Evolutionary conservation across 2,113 vertebrate genomes (phyloP).

Genomic region (sheep (Ovis aries)): ARS-UI_Ramb_v3.0 NC_056054.1:73386501-73387000

Average conservation of each 20-base stretch:
- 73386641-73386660: not conserved
- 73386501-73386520: not conserved
- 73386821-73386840: not conserved
- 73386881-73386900: not conserved
- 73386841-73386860: not conserved
- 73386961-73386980: not conserved
- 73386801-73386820: not conserved
- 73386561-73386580: not conserved
- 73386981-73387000: not conserved
- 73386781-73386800: not conserved
- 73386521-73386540: not conserved
- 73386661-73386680: not conserved
- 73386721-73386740: not conserved
- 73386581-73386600: not conserved
- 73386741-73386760: not conserved
- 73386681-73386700: not conserved
- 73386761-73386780: not conserved
- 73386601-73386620: not conserved
- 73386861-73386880: not conserved
- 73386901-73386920: not conserved
- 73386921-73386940: constrained; percentile 25
- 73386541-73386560: not conserved
- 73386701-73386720: not conserved
- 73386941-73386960: not conserved
- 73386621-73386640: not conserved